Evolutionary conservation across 1,140 invertebrate genomes (phyloP).

Genomic region (Drosophila pandora): DNA sequence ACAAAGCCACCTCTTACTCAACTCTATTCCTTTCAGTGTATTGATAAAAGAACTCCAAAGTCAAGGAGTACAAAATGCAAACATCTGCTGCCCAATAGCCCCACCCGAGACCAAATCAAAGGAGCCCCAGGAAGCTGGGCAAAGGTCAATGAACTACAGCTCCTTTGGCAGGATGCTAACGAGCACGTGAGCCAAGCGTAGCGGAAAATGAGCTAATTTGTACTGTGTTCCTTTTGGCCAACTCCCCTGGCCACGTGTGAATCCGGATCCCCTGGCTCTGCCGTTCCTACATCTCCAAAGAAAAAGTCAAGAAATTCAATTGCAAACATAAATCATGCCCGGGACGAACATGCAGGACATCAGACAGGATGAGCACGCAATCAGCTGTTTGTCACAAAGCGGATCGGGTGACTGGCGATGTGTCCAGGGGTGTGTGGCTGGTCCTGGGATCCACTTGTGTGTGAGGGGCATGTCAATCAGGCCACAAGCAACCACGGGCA

Average conservation of each 20-base stretch:
- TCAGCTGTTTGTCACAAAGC: conserved; percentile 75
- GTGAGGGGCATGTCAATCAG: conserved; percentile 57
- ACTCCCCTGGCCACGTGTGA: conserved; percentile 53
- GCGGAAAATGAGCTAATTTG: conserved; percentile 79
- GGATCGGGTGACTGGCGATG: conserved; percentile 18
- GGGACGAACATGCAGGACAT: conserved; percentile 29
- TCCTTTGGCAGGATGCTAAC: conserved; percentile 52
- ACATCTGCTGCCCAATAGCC: conserved; percentile 60
- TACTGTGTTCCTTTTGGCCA: conserved; percentile 39
- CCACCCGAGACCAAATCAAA: conserved; percentile 16
- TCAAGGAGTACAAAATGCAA: conserved; percentile 63
- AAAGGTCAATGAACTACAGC: conserved; percentile 65
- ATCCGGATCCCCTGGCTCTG: background rate
- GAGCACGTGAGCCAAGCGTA: conserved; percentile 78
- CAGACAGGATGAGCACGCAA: conserved; percentile 64
- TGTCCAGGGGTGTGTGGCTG: conserved; percentile 12
- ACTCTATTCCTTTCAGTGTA: conserved; percentile 6
- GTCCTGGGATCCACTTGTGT: conserved; percentile 1
- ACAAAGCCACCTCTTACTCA: background rate
- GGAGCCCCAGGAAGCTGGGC: conserved; percentile 5
- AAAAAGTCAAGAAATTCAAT: conserved; percentile 80
- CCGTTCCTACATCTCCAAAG: background rate
- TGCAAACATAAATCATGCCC: conserved; percentile 73
- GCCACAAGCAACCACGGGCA: conserved; percentile 45
- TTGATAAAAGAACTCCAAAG: conserved; percentile 27